Evolutionary conservation across 1,140 invertebrate genomes (phyloP).

Genomic region (Drosophila hydei): DNA sequence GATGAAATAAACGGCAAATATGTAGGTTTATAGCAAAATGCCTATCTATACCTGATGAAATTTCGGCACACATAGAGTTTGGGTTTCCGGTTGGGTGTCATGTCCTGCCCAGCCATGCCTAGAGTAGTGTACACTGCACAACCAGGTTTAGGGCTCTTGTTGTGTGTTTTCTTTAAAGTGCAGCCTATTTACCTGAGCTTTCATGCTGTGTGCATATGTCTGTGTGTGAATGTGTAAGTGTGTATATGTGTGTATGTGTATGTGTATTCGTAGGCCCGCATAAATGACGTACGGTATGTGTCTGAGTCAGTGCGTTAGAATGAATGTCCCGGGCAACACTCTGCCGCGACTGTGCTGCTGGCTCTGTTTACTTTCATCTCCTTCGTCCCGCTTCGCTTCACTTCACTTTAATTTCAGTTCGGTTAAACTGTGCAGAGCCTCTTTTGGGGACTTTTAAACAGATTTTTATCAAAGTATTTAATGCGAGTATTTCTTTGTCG

Average conservation of each 20-base stretch:
- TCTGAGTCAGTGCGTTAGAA: conserved; percentile 35
- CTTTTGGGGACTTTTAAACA: conserved; percentile 48
- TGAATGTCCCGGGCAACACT: not conserved
- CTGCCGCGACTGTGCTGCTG: not conserved
- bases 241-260: conserved; percentile 11
- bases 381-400: not conserved
- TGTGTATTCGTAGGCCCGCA: conserved; percentile 56
- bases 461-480: conserved; percentile 75
- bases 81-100: not conserved
- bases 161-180: conserved; percentile 74
- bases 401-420: not conserved
- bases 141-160: conserved; percentile 6
- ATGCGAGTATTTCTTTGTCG: conserved; percentile 71
- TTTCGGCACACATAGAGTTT: conserved; percentile 25
- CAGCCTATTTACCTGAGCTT: conserved; percentile 71
- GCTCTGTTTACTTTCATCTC: conserved; percentile 6
- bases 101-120: not conserved
- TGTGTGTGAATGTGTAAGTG: not conserved
- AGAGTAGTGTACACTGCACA: not conserved
- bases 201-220: not conserved
- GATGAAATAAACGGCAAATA: conserved; percentile 21
- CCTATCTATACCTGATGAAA: conserved; percentile 14
- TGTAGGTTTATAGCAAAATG: conserved; percentile 17
- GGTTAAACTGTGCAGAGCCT: not conserved
- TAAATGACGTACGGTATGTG: conserved; percentile 68